Conservation (phyloP, 2,113 vertebrate genomes). For the Sturnira hondurensis region DNA sequence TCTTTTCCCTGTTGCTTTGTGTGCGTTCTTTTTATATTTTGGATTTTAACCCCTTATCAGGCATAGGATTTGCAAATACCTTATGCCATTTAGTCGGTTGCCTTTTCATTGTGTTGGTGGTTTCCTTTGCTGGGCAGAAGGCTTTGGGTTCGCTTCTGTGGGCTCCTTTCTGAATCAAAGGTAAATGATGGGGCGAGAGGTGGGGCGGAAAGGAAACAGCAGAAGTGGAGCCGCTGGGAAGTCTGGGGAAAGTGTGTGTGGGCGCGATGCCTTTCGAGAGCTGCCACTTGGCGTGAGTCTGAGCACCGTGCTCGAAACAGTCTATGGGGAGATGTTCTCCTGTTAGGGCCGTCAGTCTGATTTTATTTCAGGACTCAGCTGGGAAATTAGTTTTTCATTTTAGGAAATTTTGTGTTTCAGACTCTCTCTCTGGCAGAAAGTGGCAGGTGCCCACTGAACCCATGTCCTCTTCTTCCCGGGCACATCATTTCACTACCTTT, state of each 20-base stretch:
- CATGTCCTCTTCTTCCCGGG: not conserved
- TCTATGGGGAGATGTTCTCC: not conserved
- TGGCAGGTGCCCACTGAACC: not conserved
- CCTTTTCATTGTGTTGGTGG: not conserved
- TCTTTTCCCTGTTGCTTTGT: not conserved
- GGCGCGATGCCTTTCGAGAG: not conserved
- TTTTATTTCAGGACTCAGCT: constrained; percentile 14
- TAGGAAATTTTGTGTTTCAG: not conserved
- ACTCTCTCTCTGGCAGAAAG: not conserved
- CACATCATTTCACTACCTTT: not conserved
- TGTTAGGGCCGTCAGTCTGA: not conserved
- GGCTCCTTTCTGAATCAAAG: not conserved
- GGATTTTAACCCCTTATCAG: not conserved
- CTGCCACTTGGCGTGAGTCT: not conserved
- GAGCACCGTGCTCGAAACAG: not conserved
- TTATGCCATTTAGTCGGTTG: not conserved
- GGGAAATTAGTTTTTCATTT: constrained; percentile 28
- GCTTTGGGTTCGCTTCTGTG: not conserved
- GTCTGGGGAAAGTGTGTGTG: not conserved
- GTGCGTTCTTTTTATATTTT: not conserved
- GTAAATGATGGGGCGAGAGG: not conserved
- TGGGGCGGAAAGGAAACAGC: not conserved
- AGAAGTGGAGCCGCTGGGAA: not conserved
- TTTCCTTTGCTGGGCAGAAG: not conserved
- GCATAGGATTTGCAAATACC: not conserved